These are phyloP conservation scores for Portunus trituberculatus DNA, from an alignment of 1,140 invertebrate species.

Conservation along the genomic window DNA sequence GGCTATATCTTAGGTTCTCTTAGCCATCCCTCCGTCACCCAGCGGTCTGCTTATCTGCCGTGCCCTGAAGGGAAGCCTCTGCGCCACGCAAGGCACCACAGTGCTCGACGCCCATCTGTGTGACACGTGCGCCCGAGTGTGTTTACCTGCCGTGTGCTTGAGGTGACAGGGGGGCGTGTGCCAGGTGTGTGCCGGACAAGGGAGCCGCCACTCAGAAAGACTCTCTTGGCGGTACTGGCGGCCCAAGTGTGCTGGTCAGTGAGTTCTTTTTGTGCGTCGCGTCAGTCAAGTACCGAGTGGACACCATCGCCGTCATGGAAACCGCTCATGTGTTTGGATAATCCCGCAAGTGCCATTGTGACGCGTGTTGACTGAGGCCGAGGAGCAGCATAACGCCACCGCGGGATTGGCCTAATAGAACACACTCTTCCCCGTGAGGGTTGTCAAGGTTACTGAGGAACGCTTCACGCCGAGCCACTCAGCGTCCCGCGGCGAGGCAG, in stretches of 20 bases:
- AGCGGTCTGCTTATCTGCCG: neutral
- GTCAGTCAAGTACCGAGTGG: neutral
- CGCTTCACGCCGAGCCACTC: neutral
- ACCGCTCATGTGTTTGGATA: constrained; percentile 21
- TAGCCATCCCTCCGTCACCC: neutral
- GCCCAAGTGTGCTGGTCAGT: neutral
- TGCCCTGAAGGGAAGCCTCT: neutral
- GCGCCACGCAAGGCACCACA: neutral
- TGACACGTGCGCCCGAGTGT: constrained; percentile 41
- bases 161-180: constrained; percentile 21
- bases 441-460: constrained; percentile 13
- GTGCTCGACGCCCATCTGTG: neutral
- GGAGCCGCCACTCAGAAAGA: neutral
- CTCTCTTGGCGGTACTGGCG: neutral
- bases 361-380: neutral
- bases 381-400: neutral
- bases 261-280: constrained; percentile 12
- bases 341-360: constrained; percentile 5
- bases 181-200: constrained; percentile 4
- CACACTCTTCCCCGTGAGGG: neutral
- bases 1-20: neutral
- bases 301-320: neutral
- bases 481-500: neutral
- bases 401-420: neutral
- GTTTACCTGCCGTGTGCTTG: constrained; percentile 28